These are phyloP conservation scores for Zalophus californianus DNA, from an alignment of 2,797 vertebrate genomes.

Conservation along the genomic window DNA sequence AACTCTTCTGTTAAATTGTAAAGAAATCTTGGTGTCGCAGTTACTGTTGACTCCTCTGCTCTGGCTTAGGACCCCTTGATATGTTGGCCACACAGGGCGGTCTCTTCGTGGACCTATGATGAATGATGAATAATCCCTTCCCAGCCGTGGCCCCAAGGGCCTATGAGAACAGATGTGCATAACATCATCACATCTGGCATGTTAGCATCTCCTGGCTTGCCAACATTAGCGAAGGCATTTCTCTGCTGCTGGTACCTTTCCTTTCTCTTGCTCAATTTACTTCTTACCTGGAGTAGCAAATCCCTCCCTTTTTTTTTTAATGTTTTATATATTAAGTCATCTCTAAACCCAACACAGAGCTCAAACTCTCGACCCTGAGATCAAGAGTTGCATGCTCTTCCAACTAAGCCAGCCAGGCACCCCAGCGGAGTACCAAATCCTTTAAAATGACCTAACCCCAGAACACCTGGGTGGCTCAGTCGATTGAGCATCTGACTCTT, in stretches of 20 bases:
- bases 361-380: neutral
- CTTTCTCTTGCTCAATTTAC: conserved; percentile 41
- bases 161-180: neutral
- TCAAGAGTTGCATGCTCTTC: neutral
- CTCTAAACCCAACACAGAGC: neutral
- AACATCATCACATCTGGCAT: neutral
- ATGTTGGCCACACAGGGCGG: neutral
- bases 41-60: neutral
- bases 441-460: neutral
- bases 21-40: neutral
- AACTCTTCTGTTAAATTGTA: neutral
- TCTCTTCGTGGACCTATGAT: neutral
- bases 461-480: neutral
- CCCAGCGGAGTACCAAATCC: neutral
- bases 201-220: neutral
- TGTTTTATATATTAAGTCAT: neutral
- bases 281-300: neutral
- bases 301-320: neutral
- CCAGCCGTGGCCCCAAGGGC: neutral
- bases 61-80: neutral
- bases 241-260: neutral
- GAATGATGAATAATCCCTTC: neutral
- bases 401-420: neutral
- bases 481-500: neutral
- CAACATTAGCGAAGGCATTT: neutral